phyloP scores from a whole-genome alignment of 2,888 invertebrate species.

The Parnassius apollo region DNA sequence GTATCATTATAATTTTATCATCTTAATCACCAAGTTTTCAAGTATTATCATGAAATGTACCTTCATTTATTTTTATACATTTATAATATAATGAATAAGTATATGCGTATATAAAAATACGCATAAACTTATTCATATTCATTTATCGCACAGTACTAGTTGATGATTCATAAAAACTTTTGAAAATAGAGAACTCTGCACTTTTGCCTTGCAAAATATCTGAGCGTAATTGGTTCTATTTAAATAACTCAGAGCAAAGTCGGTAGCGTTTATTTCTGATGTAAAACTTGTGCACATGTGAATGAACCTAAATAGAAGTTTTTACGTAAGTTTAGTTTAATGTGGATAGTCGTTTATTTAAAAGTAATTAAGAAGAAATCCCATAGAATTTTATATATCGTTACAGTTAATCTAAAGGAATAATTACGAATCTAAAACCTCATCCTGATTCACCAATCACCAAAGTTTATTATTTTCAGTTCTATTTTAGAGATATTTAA shows the following conservation, averaged over 20 bases:
- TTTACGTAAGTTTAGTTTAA: not conserved
- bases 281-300: slow-evolving; percentile 4
- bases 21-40: too few species aligned
- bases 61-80: too few species aligned
- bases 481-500: too few species aligned
- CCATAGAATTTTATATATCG: too few species aligned
- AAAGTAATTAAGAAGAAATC: not conserved
- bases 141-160: not conserved
- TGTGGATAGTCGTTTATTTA: not conserved
- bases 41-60: too few species aligned
- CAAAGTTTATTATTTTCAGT: too few species aligned
- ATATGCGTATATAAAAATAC: too few species aligned
- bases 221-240: slow-evolving; percentile 17
- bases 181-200: slow-evolving; percentile 5
- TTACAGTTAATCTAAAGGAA: too few species aligned
- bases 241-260: slow-evolving; percentile 7
- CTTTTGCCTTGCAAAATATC: slow-evolving; percentile 1
- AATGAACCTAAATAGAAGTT: not conserved
- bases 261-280: slow-evolving; percentile 11
- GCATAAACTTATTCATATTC: not conserved
- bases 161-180: slow-evolving; percentile 1
- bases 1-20: too few species aligned
- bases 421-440: too few species aligned
- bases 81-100: too few species aligned
- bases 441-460: too few species aligned